Evolutionary conservation across 2,797 vertebrate species (phyloP).

Genomic region (Lacerta bilineata): DNA sequence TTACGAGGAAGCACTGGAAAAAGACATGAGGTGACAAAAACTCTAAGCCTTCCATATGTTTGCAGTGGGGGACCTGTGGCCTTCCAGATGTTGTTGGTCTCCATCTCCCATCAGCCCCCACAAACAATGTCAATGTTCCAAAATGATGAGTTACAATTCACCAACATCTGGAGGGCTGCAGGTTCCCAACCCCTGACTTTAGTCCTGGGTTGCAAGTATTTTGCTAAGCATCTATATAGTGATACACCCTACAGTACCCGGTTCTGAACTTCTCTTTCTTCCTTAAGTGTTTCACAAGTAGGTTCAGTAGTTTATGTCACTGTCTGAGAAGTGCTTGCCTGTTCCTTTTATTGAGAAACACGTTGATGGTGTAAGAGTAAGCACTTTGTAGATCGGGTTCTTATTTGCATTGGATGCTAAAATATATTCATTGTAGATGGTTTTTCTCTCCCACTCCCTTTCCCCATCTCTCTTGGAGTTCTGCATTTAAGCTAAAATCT

Average conservation of each 20-base stretch:
- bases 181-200: no score
- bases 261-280: neutral
- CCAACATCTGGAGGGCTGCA: no score
- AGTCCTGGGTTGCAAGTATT: neutral
- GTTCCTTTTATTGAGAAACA: slow-evolving; percentile 38
- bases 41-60: neutral
- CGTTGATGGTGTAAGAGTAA: neutral
- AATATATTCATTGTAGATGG: slow-evolving; percentile 36
- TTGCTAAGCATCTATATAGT: neutral
- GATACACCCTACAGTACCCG: neutral
- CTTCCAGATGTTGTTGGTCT: no score
- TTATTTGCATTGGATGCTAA: slow-evolving; percentile 46
- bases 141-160: no score
- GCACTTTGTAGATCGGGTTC: slow-evolving; percentile 4
- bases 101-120: no score
- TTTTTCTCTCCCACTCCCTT: neutral
- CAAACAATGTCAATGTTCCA: no score
- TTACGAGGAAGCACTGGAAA: neutral
- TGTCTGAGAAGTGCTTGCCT: neutral
- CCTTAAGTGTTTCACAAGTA: neutral
- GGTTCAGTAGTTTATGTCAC: slow-evolving; percentile 17
- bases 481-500: slow-evolving; percentile 55
- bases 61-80: no score
- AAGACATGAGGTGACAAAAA: neutral
- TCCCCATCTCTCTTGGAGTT: neutral